Base-by-base conservation (phyloP, 2,113 vertebrate species). In the Sapayoa aenigma region DNA sequence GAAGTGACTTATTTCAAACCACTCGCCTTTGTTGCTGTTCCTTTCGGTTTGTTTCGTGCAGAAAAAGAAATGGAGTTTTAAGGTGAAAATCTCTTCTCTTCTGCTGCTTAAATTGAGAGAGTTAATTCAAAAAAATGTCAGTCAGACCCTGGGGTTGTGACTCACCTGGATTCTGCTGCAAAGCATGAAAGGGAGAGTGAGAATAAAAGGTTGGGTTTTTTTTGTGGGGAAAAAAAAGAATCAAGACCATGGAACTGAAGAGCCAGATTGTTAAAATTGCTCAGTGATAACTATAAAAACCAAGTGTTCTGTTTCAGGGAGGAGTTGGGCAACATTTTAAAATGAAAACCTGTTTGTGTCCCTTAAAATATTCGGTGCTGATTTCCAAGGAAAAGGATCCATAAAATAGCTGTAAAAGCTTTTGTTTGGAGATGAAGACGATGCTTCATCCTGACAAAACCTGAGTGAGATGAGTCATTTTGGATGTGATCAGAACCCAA, bases 1-100 rank as follows among this genome's bases (percentile, higher is more conserved):
- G 86, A 76, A 89, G 72, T 28, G 84, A 77, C 66, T 90, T 73
- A 59, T 90, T 90, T 81, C 59, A 88, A 94, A 77, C 47, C 75
- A 63, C 46, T 71, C 30, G 66, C 50, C 60, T 68, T 60, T 77
- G 68, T 50, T 31, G 44, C 66, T 2, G 9, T 50, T 76, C 9
- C 84, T 77, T 87, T 73, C 74, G 33, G 9, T 37, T 90, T 55
- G 12, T 71, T 84, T 72, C 53, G 46, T 0, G 3, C 55, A 19
- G 47, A 56, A 60, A 85, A 8, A 60, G 39, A 60, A 74, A 35
- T 46, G 63, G 53, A 68, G 78, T 53, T 72, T 75, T 47, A 27
- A 87, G 74, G 50, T 58, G 69, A 63, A 87, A 87, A 87, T 76
- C 73, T 75, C 14, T 59, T 79, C 66, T 62, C n/a, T 76, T 39